Evolutionary conservation across 2,888 invertebrate genomes (phyloP).

Genomic region (Oligia fasciuncula): DNA sequence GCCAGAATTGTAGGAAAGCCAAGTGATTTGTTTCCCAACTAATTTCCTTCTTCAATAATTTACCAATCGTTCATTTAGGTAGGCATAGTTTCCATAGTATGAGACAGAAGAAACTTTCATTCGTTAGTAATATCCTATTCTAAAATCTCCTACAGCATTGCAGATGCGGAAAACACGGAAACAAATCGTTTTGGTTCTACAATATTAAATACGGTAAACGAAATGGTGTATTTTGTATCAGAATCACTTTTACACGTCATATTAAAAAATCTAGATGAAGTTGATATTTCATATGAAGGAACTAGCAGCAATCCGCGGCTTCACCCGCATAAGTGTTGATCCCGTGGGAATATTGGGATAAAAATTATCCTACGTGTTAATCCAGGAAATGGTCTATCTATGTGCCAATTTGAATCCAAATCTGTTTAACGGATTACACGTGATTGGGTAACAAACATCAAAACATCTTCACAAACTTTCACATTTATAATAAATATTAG

Average conservation of each 20-base stretch:
- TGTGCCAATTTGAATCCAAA: too few species aligned
- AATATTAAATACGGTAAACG: not conserved
- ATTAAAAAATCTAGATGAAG: not conserved
- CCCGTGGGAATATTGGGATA: too few species aligned
- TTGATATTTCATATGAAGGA: not conserved
- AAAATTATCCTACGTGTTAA: too few species aligned
- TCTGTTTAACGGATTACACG: too few species aligned
- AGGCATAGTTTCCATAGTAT: not conserved
- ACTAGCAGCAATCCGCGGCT: too few species aligned
- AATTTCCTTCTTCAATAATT: not conserved
- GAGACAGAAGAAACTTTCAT: not conserved
- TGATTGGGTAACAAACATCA: too few species aligned
- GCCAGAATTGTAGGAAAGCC: not conserved
- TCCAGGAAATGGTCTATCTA: too few species aligned
- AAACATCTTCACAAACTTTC: too few species aligned
- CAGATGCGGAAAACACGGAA: not conserved
- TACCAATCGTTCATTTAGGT: not conserved
- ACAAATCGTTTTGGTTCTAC: not conserved
- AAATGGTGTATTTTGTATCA: not conserved
- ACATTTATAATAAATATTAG: too few species aligned
- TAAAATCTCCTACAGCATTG: too few species aligned
- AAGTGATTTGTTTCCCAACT: slow-evolving; percentile 3
- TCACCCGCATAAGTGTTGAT: too few species aligned
- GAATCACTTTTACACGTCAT: not conserved
- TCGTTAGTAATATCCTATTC: not conserved